Evolutionary conservation across 1,140 invertebrate genomes (phyloP), one percentile per base, ranked within the genome.

Genomic region (Zaprionus vittiger): DNA sequence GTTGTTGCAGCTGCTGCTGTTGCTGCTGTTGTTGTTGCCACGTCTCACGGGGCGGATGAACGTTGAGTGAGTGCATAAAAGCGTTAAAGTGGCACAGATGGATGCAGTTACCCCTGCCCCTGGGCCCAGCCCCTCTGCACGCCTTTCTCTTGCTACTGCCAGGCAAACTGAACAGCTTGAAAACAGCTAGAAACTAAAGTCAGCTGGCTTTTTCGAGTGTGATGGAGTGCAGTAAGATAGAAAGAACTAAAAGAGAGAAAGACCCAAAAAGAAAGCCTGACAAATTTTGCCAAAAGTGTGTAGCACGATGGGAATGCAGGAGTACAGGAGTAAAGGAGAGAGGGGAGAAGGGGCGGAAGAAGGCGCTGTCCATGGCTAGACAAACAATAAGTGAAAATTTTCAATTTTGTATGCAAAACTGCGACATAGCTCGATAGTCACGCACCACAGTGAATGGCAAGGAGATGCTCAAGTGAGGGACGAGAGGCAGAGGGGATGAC

Each of bases 331-430:
- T n/a, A n/a, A 1, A 4, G 12, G 11, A 31, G 4, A 5, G 59
- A n/a, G 15, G 2, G 22, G 15, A 17, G 20, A 7, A 2, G 22
- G 22, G 17, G 7, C 3, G 11, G 1, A 12, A 15, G 14, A 20
- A 7, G 12, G 54, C 49, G 44, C 59, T 77, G 73, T 47, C 37
- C 62, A 41, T 55, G 75, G 67, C 61, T 83, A 78, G 77, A 59
- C 84, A 89, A 89, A 89, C 85, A 89, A 68, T 65, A 74, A 89
- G 73, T 77, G 76, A 91, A 89, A 85, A 90, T 90, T 85, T 90
- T 90, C 77, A 84, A 90, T 90, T 90, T 90, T 54, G 77, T 83
- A 90, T 90, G 85, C 85, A 90, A 90, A 90, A 90, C 85, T 90
- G 81, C 68, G 67, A 69, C 86, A 80, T 80, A 77, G 82, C 85